These are phyloP conservation scores for Drosophila anomalata DNA, from an alignment of 2,888 invertebrate genomes.

Conservation along the genomic window DNA sequence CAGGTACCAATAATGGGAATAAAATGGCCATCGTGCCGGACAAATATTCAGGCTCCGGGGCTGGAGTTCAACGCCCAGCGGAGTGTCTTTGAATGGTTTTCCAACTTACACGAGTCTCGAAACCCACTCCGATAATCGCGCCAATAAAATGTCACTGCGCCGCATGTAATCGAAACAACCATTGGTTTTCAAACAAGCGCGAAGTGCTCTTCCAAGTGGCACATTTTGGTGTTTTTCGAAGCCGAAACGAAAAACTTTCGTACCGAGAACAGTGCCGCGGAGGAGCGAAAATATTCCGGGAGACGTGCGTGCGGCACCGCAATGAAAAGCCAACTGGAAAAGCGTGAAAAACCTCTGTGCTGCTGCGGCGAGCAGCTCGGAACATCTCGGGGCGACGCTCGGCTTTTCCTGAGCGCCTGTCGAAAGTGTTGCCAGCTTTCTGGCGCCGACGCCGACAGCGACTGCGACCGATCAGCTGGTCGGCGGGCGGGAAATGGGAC, in stretches of 20 bases:
- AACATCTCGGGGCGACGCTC: constrained; percentile 23
- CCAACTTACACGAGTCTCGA: constrained; percentile 10
- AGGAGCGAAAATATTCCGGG: constrained; percentile 41
- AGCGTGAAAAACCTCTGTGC: constrained; percentile 27
- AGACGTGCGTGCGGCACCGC: constrained; percentile 73
- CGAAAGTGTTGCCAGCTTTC: constrained; percentile 61
- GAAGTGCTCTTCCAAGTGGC: constrained; percentile 10
- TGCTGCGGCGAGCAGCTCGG: constrained; percentile 20
- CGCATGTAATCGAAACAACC: constrained; percentile 3
- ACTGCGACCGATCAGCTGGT: constrained; percentile 58
- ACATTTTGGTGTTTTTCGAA: constrained; percentile 23
- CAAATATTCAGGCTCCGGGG: neutral
- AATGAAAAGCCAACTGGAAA: constrained; percentile 73
- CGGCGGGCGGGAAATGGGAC: constrained; percentile 31
- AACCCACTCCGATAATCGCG: constrained; percentile 1
- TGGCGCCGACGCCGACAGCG: constrained; percentile 47
- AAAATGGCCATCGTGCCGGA: neutral
- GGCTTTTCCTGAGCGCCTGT: constrained; percentile 60
- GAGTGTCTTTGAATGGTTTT: neutral
- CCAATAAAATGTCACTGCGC: neutral
- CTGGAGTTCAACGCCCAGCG: constrained; percentile 30
- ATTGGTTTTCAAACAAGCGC: constrained; percentile 4
- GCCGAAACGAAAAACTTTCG: constrained; percentile 1
- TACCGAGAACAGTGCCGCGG: constrained; percentile 5
- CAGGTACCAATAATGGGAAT: constrained; percentile 21